Evolutionary conservation across 2,888 invertebrate genomes (phyloP).

Genomic region (Hymenopus coronatus): DNA sequence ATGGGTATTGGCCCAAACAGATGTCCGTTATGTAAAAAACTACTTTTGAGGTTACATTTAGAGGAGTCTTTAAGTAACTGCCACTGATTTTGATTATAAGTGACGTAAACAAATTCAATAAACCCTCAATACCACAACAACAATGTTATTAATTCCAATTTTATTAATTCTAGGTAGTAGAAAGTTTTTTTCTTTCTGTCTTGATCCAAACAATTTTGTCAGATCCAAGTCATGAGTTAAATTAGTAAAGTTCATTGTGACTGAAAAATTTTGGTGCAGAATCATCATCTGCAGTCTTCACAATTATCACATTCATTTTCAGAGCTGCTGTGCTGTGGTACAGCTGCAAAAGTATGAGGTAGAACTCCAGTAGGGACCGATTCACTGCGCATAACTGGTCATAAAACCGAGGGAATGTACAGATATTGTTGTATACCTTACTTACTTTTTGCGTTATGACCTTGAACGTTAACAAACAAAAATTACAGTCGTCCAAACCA

Average conservation of each 20-base stretch:
- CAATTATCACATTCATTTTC: too few relatives aligned
- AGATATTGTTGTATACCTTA: background rate
- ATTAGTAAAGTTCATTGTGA: background rate
- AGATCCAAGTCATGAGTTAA: background rate
- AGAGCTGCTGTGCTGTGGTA: background rate
- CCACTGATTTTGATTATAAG: too few relatives aligned
- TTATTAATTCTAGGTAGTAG: background rate
- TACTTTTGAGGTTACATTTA: background rate
- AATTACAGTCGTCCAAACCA: background rate
- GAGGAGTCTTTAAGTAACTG: background rate
- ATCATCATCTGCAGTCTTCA: background rate
- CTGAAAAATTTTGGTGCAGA: background rate
- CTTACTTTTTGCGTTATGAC: too few relatives aligned
- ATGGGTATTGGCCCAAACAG: background rate
- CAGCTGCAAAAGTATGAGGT: background rate
- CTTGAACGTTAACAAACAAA: background rate
- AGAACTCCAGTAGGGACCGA: background rate
- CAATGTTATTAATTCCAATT: background rate
- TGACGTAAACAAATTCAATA: background rate
- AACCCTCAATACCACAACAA: too few relatives aligned
- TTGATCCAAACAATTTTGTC: background rate
- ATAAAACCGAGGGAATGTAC: background rate
- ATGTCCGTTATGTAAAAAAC: too few relatives aligned
- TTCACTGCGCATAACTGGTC: background rate
- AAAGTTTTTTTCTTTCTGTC: too few relatives aligned